Conservation (phyloP, 2,797 vertebrate genomes). For the Erpetoichthys calabaricus region DNA sequence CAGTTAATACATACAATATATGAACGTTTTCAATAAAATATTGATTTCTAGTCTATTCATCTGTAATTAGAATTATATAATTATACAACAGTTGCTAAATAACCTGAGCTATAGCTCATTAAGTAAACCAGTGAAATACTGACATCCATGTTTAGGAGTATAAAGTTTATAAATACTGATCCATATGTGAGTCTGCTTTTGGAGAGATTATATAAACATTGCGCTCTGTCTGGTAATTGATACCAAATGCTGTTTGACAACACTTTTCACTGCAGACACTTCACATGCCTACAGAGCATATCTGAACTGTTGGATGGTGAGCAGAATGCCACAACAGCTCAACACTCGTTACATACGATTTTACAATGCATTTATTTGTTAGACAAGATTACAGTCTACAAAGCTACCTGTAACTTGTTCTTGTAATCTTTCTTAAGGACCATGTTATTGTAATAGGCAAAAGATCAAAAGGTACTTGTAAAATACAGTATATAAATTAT, state of each 20-base stretch:
- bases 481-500: no score
- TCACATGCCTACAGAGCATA: conserved; percentile 41
- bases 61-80: no score
- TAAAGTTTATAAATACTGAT: background rate
- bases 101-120: no score
- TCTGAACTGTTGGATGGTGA: conserved; percentile 42
- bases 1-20: no score
- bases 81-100: no score
- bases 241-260: conserved; percentile 57
- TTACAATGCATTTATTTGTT: background rate
- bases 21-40: no score
- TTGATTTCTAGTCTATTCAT: no score
- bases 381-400: background rate
- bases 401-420: background rate
- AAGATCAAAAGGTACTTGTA: no score
- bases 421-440: no score
- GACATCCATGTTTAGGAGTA: no score
- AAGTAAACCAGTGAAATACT: no score
- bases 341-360: conserved; percentile 36
- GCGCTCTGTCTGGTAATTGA: conserved; percentile 54
- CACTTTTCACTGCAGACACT: conserved; percentile 41
- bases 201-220: conserved; percentile 22
- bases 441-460: no score
- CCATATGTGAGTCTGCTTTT: conserved; percentile 10
- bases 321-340: conserved; percentile 47